These are phyloP conservation scores for Wiebesia pumilae DNA, from an alignment of 1,140 invertebrate genomes.

Conservation along the genomic window DNA sequence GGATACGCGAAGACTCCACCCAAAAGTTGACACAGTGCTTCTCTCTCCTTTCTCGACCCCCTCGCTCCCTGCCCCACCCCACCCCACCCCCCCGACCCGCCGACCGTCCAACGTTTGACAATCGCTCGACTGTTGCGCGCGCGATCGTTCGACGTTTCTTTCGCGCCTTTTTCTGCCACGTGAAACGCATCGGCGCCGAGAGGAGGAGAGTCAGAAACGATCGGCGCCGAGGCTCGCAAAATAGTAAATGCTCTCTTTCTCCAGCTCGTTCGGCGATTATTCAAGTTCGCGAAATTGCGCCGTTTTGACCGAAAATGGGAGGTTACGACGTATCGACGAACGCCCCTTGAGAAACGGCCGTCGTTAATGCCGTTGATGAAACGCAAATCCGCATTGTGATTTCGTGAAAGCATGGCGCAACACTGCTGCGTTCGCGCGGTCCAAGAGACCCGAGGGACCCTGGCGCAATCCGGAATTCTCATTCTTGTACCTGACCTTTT, in stretches of 20 bases:
- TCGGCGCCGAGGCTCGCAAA: not conserved
- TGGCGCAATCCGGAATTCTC: constrained; percentile 23
- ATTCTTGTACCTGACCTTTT: constrained; percentile 66
- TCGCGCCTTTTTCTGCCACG: constrained; percentile 36
- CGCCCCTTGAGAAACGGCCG: not conserved
- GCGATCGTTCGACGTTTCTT: not conserved
- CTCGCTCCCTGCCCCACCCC: not conserved
- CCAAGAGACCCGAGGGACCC: constrained; percentile 57
- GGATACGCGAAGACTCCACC: constrained; percentile 24
- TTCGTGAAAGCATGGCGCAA: not conserved
- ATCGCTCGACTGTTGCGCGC: not conserved
- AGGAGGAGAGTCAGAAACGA: not conserved
- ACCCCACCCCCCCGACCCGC: too few relatives aligned
- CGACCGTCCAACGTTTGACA: too few relatives aligned
- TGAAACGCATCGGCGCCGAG: not conserved
- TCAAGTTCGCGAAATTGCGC: not conserved
- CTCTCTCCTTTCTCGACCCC: not conserved
- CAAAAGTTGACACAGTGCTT: constrained; percentile 22
- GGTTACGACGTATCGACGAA: not conserved
- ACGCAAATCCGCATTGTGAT: not conserved
- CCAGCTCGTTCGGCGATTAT: not conserved
- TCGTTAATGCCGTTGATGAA: not conserved
- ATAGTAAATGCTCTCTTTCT: not conserved
- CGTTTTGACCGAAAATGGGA: not conserved
- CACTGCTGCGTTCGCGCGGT: not conserved